Evolutionary conservation across 2,888 invertebrate genomes (phyloP), one percentile per base, ranked within the genome.

Genomic region (Phlogophora meticulosa): DNA sequence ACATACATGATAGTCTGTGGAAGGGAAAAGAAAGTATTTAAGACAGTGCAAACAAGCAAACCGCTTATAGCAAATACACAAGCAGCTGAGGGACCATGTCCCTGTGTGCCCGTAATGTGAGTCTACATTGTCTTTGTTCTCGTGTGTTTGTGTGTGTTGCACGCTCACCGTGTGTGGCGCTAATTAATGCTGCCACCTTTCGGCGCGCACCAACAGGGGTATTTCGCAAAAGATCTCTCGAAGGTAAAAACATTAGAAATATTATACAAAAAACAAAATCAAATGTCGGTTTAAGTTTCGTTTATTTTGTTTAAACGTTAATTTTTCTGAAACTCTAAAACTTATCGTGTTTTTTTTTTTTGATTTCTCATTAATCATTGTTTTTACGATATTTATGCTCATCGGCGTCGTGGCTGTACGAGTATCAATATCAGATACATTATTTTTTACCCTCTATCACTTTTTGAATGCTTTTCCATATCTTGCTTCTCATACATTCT

Each of bases 161-260:
- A 96, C 96, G 95, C 96, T 95, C 95, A 94, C 95, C 95, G 93
- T 95, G 93, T 94, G 91, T 92, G 95, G 94, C 95, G 94, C 95
- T 93, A 93, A 88, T 91, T 91, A 88, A 91, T 90, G 94, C 94
- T 93, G 93, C 94, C 94, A 91, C 84, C 93, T 93, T 91, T 92
- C 95, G 94, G 92, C 95, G 94, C 91, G 92, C 94, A 91, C 92
- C 95, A 91, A 91, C 95, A 98, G 98, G 98, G 97, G 98, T 98
- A 97, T 98, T 98, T 98, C 98, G 98, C 98, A 98, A 98, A 98
- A 98, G 98, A 98, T 98, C 98, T 97, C 98, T 98, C 97, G 98
- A 98, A 98, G 98, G 98, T 98, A 98, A 98, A 97, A 97, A 96
- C 66, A 91, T 88, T 93, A 92, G 90, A 92, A 90, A 90, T 93